Evolutionary conservation across 2,888 invertebrate species (phyloP).

Genomic region (Eupithecia abbreviata): DNA sequence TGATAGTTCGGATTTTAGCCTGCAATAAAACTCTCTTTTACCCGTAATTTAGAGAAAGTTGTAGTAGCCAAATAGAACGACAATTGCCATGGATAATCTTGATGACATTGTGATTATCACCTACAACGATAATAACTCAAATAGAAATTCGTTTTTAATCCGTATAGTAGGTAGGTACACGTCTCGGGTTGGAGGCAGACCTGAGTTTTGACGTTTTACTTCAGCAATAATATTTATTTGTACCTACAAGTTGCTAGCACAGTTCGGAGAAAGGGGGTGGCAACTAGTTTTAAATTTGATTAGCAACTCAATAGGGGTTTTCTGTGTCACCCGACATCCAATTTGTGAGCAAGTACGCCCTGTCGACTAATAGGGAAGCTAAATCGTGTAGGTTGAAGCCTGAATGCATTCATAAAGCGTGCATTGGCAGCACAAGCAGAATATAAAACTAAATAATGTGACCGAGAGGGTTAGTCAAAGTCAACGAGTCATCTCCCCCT

Average conservation of each 20-base stretch:
- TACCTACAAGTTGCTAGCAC: background rate
- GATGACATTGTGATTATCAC: constrained; percentile 41
- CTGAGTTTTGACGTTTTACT: background rate
- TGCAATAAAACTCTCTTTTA: constrained; percentile 46
- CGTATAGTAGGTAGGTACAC: background rate
- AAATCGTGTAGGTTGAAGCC: constrained; percentile 38
- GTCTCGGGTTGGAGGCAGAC: background rate
- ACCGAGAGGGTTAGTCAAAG: constrained; percentile 71
- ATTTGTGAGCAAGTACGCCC: background rate
- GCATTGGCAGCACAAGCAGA: constrained; percentile 63
- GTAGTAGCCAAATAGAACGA: constrained; percentile 41
- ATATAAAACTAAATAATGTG: constrained; percentile 59
- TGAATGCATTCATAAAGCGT: constrained; percentile 62
- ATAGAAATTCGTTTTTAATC: constrained; percentile 30
- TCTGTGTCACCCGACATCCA: background rate
- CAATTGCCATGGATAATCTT: constrained; percentile 44
- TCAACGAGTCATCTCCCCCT: constrained; percentile 71
- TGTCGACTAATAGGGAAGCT: constrained; percentile 33
- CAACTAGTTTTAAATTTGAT: background rate
- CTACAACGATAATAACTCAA: constrained; percentile 33
- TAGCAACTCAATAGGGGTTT: background rate
- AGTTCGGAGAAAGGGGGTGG: background rate
- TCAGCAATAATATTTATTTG: background rate
- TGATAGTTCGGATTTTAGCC: constrained; percentile 27
- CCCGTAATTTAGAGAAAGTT: constrained; percentile 43